These are phyloP conservation scores for Calosoma granatense DNA, from an alignment of 1,140 invertebrate genomes.

Conservation along the genomic window DNA sequence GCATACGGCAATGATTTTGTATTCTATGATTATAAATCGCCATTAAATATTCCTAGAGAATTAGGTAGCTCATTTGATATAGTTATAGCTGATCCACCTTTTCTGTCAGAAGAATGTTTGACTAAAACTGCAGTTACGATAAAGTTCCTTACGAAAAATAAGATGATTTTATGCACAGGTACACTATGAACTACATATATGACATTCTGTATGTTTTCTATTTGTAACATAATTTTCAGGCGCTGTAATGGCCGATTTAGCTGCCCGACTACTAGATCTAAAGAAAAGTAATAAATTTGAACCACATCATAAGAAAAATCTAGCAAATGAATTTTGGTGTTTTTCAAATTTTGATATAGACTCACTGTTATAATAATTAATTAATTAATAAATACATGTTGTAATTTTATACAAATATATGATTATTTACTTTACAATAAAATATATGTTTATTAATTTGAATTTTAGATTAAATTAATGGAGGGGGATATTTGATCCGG, in stretches of 20 bases:
- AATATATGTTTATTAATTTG: not conserved
- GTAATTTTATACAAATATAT: no score
- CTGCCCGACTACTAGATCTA: constrained; percentile 51
- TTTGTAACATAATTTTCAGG: constrained; percentile 42
- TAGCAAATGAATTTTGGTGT: constrained; percentile 87
- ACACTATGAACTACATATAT: constrained; percentile 19
- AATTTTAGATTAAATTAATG: not conserved
- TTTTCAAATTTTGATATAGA: constrained; percentile 78
- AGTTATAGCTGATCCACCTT: constrained; percentile 89
- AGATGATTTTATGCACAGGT: constrained; percentile 88
- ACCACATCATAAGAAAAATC: constrained; percentile 77
- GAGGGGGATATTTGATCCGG: no score
- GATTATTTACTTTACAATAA: no score
- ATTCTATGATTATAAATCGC: constrained; percentile 82
- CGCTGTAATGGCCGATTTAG: constrained; percentile 63
- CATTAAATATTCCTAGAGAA: constrained; percentile 55
- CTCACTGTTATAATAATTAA: constrained; percentile 18
- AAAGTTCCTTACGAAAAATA: constrained; percentile 61
- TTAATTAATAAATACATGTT: no score
- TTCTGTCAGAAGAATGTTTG: constrained; percentile 87
- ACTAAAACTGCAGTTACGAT: constrained; percentile 73
- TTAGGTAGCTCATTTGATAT: constrained; percentile 61
- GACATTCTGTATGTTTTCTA: not conserved
- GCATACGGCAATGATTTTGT: constrained; percentile 72
- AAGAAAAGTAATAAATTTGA: constrained; percentile 54